Conservation (phyloP, 2,113 vertebrate species). For the Geococcyx californianus region DNA sequence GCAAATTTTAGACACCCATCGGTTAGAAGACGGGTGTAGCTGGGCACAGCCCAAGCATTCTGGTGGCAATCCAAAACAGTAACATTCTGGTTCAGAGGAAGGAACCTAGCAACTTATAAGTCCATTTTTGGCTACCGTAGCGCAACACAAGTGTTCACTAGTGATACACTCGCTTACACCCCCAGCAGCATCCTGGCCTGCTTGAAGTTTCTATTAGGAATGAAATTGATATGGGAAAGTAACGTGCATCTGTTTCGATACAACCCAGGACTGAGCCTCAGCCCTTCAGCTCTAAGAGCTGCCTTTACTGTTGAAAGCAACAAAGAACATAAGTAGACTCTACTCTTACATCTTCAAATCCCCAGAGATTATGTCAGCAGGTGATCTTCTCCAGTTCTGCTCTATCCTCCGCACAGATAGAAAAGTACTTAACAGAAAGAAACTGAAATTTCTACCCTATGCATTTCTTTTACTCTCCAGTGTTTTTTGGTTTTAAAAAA, state of each 20-base stretch:
- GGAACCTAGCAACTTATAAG: neutral
- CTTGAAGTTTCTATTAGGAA: neutral
- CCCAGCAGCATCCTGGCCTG: neutral
- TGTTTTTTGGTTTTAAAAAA: neutral
- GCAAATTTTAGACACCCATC: neutral
- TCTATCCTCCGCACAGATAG: neutral
- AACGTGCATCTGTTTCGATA: neutral
- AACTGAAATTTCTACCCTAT: neutral
- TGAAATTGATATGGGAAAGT: neutral
- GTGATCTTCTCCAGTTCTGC: slow-evolving; percentile 8
- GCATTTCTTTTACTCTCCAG: neutral
- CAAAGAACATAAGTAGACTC: slow-evolving; percentile 29
- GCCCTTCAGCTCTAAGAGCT: neutral
- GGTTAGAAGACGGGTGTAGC: neutral
- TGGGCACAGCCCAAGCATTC: neutral
- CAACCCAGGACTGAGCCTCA: neutral
- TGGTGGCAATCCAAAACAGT: neutral
- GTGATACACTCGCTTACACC: neutral
- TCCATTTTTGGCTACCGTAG: neutral
- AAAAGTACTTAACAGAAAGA: slow-evolving; percentile 9
- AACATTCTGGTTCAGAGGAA: neutral
- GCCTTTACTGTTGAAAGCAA: slow-evolving; percentile 7
- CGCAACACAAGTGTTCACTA: neutral
- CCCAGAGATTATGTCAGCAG: slow-evolving; percentile 37
- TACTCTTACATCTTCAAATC: slow-evolving; percentile 19